Base-by-base conservation (phyloP, 2,797 vertebrate genomes). In the Chanos chanos region DNA sequence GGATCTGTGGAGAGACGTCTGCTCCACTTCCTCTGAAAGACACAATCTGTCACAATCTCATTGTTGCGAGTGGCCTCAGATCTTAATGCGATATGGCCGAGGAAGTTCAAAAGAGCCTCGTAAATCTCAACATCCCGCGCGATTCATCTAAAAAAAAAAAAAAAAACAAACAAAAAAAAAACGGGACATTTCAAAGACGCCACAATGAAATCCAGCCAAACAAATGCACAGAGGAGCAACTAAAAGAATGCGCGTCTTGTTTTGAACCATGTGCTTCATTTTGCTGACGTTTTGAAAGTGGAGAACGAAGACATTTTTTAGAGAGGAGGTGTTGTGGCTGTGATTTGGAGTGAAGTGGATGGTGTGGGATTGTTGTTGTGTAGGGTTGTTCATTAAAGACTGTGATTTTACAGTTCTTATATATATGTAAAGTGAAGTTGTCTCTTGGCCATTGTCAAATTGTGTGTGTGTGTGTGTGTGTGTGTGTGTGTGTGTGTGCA, bases 101-200 rank as follows among this genome's bases (percentile, higher is more conserved):
- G 2, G 0, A 22, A 54, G 65, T 53, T 66, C 55, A 49, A 18
- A 59, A 44, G 44, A 44, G 15, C 40, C 16, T 36, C 24, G 6
- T 65, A 73, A 64, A 68, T 68, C 69, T 28, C 40, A 7, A 6
- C 21, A 28, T 68, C 37, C 21, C 13, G 27, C 19, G 33, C 55
- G 27, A 25, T 65, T 68, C 51, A 61, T 67, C 45, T 59, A 55
- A 27, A 61, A 9, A 10, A n/a, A n/a, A n/a, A n/a, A n/a, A n/a
- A n/a, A n/a, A n/a, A n/a, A n/a, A n/a, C n/a, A n/a, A n/a, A n/a
- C n/a, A n/a, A n/a, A n/a, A n/a, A n/a, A n/a, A n/a, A n/a, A 30
- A 40, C 36, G 8, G 16, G 45, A 28, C 43, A 3, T 22, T 50
- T 61, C 7, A 27, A 56, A 54, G 58, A 39, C 25, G 19, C 15